These are phyloP conservation scores for Drosophila setifemur DNA, from an alignment of 1,140 invertebrate species.

Conservation along the genomic window DNA sequence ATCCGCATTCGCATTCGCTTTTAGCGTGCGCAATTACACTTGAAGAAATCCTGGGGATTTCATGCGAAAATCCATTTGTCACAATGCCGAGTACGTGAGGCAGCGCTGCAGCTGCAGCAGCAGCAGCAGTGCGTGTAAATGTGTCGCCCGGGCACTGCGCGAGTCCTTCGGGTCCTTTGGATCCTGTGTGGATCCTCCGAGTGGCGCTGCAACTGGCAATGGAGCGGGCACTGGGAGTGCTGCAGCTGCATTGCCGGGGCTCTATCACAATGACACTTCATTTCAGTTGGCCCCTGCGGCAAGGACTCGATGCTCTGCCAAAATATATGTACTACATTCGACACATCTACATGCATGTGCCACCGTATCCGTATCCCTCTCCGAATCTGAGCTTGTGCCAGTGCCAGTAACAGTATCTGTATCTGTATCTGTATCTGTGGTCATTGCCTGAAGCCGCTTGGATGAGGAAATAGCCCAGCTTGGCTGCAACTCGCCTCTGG, in stretches of 20 bases:
- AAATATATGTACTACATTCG: constrained; percentile 42
- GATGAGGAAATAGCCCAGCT: constrained; percentile 39
- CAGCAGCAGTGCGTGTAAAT: constrained; percentile 68
- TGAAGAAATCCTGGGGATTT: constrained; percentile 78
- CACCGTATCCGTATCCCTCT: constrained; percentile 4
- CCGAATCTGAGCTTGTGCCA: not conserved
- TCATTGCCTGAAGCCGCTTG: constrained; percentile 41
- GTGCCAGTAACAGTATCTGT: not conserved
- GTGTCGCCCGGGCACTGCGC: constrained; percentile 58
- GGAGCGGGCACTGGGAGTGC: constrained; percentile 24
- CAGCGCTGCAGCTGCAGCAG: constrained; percentile 43
- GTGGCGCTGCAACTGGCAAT: constrained; percentile 14
- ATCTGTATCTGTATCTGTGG: constrained; percentile 24
- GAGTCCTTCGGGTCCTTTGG: constrained; percentile 46
- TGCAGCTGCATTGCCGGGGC: constrained; percentile 58
- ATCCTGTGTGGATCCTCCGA: constrained; percentile 6
- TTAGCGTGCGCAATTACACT: constrained; percentile 78
- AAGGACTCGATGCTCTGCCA: constrained; percentile 52
- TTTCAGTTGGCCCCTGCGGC: constrained; percentile 73
- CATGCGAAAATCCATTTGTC: constrained; percentile 79
- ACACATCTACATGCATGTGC: constrained; percentile 16
- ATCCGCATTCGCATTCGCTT: constrained; percentile 66
- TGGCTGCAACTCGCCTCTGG: constrained; percentile 10
- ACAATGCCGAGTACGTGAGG: constrained; percentile 77
- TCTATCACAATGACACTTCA: constrained; percentile 79